Percentiles rank a stretch among this genome's conserved stretches.
These are phyloP conservation scores for Lagopus muta DNA, from an alignment of 2,113 vertebrate genomes.

Conservation along the genomic window DNA sequence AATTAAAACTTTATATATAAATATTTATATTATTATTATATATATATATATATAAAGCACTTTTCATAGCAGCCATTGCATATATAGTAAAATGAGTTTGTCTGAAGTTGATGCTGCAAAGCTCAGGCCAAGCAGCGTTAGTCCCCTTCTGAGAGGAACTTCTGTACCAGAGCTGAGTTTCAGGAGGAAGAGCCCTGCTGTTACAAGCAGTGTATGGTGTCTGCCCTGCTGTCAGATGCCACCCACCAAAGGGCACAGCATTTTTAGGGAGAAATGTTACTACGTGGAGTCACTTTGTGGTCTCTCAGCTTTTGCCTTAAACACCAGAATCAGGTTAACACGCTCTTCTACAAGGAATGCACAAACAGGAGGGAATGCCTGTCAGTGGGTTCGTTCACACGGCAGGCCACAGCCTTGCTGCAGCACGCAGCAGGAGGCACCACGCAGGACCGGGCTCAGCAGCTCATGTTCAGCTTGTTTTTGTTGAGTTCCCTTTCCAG, in stretches of 20 bases:
- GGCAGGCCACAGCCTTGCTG: neutral
- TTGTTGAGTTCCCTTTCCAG: constrained; percentile 97
- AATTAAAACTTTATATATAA: constrained; percentile 77
- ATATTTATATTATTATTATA: constrained; percentile 69
- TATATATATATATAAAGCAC: constrained; percentile 64
- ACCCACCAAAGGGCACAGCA: constrained; percentile 79
- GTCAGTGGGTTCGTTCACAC: neutral
- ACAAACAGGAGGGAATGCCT: constrained; percentile 36
- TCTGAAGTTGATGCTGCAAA: constrained; percentile 42
- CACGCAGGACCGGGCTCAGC: constrained; percentile 66
- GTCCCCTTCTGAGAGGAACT: constrained; percentile 48
- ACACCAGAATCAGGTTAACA: constrained; percentile 39
- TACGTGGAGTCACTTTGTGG: constrained; percentile 31
- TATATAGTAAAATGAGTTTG: constrained; percentile 51
- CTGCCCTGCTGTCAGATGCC: constrained; percentile 46
- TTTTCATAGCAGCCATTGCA: constrained; percentile 81
- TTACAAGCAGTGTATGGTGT: constrained; percentile 10
- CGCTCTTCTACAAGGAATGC: constrained; percentile 79
- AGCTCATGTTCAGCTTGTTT: constrained; percentile 90
- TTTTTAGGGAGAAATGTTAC: constrained; percentile 16
- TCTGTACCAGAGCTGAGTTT: constrained; percentile 33
- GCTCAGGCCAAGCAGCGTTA: constrained; percentile 46
- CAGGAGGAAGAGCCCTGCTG: constrained; percentile 41
- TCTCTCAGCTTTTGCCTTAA: constrained; percentile 76
- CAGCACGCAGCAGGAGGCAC: neutral